Base-by-base conservation (phyloP, 1,140 invertebrate genomes). In the Hyles vespertilio region DNA sequence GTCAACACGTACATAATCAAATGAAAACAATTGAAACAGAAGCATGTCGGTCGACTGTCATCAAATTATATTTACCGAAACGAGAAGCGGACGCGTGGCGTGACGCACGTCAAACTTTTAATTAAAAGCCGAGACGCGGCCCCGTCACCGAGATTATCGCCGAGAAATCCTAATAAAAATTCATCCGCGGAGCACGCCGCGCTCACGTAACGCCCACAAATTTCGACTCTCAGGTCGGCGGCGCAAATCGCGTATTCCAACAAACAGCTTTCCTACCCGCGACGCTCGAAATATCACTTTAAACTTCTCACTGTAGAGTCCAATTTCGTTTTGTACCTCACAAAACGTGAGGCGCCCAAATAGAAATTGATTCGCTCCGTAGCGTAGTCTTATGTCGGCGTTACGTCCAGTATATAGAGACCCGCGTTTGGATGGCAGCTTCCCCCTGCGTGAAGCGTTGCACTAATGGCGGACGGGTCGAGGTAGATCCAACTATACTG, bases 241-340 rank as follows among this genome's bases (percentile, higher is more conserved):
- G 70, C 72, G 67, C 79, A 78, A 84, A 84, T 84, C 80, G 78
- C 80, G 76, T 77, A 79, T 82, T 72, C 69, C 79, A 75, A 75
- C 79, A 76, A 72, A 73, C 69, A 77, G 79, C 70, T 74, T 70
- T 65, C 63, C 54, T 54, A 63, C 69, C 61, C 36, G 55, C 56
- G 63, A 54, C 58, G 22, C 33, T 56, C 56, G 56, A 72, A 80
- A 77, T 70, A 74, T 61, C 40, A 60, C 70, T 69, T 63, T 79
- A 74, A 63, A 57, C 56, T 58, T 52, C 43, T 22, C 33, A 22
- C 32, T 33, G 51, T 65, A 79, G 65, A 78, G 74, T 71, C 53
- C 58, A 65, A 32, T 65, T 73, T 70, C 54, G 56, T 47, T 47
- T 43, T 50, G 52, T 46, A 51, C 36, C 51, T 44, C 40, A 45